Evolutionary conservation across 2,113 vertebrate species (phyloP), one percentile per base, ranked within the genome.

Genomic region (Mesitornis unicolor): DNA sequence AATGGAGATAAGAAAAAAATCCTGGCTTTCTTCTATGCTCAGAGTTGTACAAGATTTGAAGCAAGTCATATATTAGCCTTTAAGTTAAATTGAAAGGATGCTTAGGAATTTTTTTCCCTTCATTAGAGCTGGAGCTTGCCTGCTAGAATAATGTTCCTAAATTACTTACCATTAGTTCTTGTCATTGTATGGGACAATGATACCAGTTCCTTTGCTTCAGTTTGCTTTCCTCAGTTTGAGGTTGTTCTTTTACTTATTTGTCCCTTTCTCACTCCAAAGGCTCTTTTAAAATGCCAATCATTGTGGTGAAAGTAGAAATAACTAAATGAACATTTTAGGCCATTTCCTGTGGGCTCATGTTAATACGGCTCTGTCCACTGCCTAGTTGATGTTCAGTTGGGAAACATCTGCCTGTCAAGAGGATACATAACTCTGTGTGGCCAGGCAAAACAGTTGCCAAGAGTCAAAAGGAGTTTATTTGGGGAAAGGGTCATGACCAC

Each of bases 61-160:
- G 5, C 1, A 10, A 7, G 1, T 13, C 1, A 6, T 61, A 5
- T 4, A 36, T 19, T 29, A 17, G 3, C 4, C 8, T 2, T 0
- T 6, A 43, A 67, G 13, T 65, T 31, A 63, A 42, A 50, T 4
- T 59, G 24, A 50, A 63, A 63, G 10, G 10, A 35, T 16, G 1
- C 45, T 47, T 47, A 36, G n/a, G 31, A 68, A 7, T 16, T 38
- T 54, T 47, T 89, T 59, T 16, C 7, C 6, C 6, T 69, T 64
- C 5, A 6, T 11, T 65, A n/a, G 2, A 51, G 17, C 29, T 65
- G n/a, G 6, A 79, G 3, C 2, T 77, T 12, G 74, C 5, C 28
- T 70, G 6, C 20, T 64, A 17, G 24, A 69, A 61, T 69, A 8
- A 26, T 33, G 5, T 21, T 29, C 33, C 7, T 63, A 15, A 78